Base-by-base conservation (phyloP, 2,113 vertebrate genomes). In the Cryptotis parvus region DNA sequence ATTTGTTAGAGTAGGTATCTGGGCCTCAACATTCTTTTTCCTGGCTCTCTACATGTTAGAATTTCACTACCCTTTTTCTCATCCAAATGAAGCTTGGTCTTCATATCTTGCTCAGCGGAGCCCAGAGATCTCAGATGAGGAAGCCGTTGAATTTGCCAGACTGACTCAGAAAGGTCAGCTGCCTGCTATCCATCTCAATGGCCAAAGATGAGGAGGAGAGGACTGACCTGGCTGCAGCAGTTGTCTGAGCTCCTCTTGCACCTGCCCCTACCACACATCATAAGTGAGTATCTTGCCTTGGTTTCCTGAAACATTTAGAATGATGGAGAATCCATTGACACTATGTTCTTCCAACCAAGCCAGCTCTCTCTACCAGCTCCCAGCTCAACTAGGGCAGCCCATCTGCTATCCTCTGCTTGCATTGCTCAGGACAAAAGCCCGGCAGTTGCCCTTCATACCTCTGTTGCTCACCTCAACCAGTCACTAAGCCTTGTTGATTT, bases 141-240 rank as follows among this genome's bases (percentile, higher is more conserved):
- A 66, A 68, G 88, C 82, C 74, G 68, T 41, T 92, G 94, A 95
- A 94, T 95, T 95, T 93, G 74, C 91, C 3, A 9, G 87, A 84
- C 55, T 84, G 91, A 78, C 72, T 95, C 79, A 72, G 83, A 95
- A 96, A 96, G 94, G 93, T 96, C 94, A 94, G 84, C 90, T 1
- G 27, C 75, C 66, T 76, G 80, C 80, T 49, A 33, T 93, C 79
- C 88, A 81, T 68, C 76, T 5, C 0, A 63, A 76, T 74, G 90
- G 69, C 41, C 80, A 52, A 93, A 76, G 83, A 90, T 1, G 43
- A 9, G 39, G 79, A 41, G 61, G 72, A 83, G 33, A 66, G 66
- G 77, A 29, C 41, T 18, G 1, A 2, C 39, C 74, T 87, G 1
- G 0, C 11, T 74, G 35, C 65, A 27, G 1, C 0, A 14, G 49